phyloP scores from a whole-genome alignment of 2,797 vertebrate species.

The Eidolon dupreanum region DNA sequence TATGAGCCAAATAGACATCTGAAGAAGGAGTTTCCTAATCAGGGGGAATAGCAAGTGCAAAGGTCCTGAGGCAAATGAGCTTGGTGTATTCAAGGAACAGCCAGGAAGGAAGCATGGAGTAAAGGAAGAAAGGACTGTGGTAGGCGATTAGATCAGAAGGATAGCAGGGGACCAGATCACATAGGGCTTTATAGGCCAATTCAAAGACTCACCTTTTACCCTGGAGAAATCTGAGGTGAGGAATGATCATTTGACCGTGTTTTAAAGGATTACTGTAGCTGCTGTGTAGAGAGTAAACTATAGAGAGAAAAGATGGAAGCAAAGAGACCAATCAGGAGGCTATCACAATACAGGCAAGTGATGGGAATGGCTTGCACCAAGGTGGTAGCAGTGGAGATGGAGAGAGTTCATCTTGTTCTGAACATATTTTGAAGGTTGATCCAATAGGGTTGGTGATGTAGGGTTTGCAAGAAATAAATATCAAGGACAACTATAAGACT shows the following conservation, averaged over 20 bases:
- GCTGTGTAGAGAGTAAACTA: not conserved
- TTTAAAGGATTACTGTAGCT: not conserved
- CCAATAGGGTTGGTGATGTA: not conserved
- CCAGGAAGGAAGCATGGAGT: not conserved
- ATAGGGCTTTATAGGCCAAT: not conserved
- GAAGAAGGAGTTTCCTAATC: not conserved
- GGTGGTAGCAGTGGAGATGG: not conserved
- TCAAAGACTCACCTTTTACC: not conserved
- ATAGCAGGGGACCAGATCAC: not conserved
- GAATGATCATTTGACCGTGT: not conserved
- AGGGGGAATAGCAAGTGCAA: not conserved
- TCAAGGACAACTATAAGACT: not conserved
- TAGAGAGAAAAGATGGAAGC: not conserved
- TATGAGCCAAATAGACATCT: not conserved
- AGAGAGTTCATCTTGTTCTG: not conserved
- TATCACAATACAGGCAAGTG: not conserved
- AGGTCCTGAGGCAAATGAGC: not conserved
- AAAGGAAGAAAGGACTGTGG: not conserved
- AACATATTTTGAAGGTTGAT: not conserved
- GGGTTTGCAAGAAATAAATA: not conserved
- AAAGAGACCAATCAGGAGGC: not conserved
- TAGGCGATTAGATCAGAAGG: not conserved
- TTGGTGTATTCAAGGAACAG: not conserved
- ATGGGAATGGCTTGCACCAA: not conserved
- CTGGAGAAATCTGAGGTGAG: not conserved